Base-by-base conservation (phyloP, 2,797 vertebrate genomes). In the Pseudocheirus occidentalis region DNA sequence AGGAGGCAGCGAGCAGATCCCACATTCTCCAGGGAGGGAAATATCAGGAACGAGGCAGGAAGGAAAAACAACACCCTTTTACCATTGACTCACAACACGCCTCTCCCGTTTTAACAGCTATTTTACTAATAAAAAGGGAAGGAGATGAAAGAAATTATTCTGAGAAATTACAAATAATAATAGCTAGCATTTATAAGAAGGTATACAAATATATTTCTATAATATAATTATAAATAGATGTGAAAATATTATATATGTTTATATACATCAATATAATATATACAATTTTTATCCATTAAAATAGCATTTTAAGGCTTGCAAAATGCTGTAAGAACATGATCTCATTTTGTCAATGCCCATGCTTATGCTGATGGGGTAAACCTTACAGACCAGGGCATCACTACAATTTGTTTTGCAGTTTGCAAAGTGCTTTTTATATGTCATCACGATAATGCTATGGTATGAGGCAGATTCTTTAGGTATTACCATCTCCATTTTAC, bases 21-120 rank as follows among this genome's bases (percentile, higher is more conserved):
- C 73, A 87, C 40, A 50, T 87, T 87, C n/a, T 87, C 40, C 9
- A 27, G 40, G 40, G 40, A 87, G n/a, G n/a, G 66, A 94, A 50
- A 91, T 87, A 57, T 90, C 2, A 81, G n/a, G 91, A 93, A 29
- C 55, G 73, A 59, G 92, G 55, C 40, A 95, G 95, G 73, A 95
- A 55, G 9, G 59, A 34, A 93, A n/a, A 52, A 92, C 56, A 93
- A 94, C 28, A 92, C 27, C 28, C 18, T 12, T 50, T 13, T 55
- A 94, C 11, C 29, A 91, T 50, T 91, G 91, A 90, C 18, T 59
- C 62, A 46, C 46, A 95, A 14, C 66, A 5, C 40, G n/a, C 55
- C 54, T 50, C 11, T 53, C 21, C 16, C 27, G 34, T 62, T 92
- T 87, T 95, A 59, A 31, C 52, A 91, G 90, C 29, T 81, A 10